Percentiles rank a stretch among this genome's conserved stretches.
Conservation (phyloP, 1,140 invertebrate genomes). For the Habropoda laboriosa region DNA sequence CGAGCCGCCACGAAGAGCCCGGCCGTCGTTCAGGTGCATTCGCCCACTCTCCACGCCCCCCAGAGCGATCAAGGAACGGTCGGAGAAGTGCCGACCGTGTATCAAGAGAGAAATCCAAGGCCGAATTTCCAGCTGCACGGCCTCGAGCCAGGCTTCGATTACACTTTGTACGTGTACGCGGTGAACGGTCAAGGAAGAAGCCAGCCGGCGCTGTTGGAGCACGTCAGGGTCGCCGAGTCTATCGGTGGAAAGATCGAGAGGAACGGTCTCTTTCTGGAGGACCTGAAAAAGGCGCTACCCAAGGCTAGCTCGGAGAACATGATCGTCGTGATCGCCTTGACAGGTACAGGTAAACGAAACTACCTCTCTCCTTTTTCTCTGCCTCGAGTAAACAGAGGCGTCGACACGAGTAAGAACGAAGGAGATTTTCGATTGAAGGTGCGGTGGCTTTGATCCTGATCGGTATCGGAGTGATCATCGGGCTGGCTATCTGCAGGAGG, state of each 20-base stretch:
- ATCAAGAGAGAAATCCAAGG: conserved; percentile 83
- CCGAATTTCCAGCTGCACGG: conserved; percentile 86
- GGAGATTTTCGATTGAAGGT: conserved; percentile 53
- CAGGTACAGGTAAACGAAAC: conserved; percentile 68
- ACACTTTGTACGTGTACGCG: conserved; percentile 86
- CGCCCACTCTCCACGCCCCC: conserved; percentile 81
- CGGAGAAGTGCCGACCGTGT: conserved; percentile 82
- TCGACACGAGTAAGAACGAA: background rate
- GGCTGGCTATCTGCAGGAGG: conserved; percentile 73
- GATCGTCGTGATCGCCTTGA: conserved; percentile 72
- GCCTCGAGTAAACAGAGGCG: background rate
- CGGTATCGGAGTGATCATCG: conserved; percentile 77
- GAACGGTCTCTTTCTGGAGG: conserved; percentile 72
- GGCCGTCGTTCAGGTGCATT: conserved; percentile 68
- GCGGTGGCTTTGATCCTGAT: conserved; percentile 71
- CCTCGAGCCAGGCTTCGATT: conserved; percentile 85
- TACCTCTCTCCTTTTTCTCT: conserved; percentile 4
- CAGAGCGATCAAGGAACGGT: conserved; percentile 83
- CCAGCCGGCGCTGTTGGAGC: conserved; percentile 84
- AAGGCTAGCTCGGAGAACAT: conserved; percentile 67
- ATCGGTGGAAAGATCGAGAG: conserved; percentile 71
- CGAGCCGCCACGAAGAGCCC: conserved; percentile 84
- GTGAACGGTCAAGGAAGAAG: conserved; percentile 88
- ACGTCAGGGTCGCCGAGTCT: conserved; percentile 81
- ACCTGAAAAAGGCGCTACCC: conserved; percentile 73